Conservation (phyloP, 2,797 vertebrate species). For the Tachyglossus aculeatus region DNA sequence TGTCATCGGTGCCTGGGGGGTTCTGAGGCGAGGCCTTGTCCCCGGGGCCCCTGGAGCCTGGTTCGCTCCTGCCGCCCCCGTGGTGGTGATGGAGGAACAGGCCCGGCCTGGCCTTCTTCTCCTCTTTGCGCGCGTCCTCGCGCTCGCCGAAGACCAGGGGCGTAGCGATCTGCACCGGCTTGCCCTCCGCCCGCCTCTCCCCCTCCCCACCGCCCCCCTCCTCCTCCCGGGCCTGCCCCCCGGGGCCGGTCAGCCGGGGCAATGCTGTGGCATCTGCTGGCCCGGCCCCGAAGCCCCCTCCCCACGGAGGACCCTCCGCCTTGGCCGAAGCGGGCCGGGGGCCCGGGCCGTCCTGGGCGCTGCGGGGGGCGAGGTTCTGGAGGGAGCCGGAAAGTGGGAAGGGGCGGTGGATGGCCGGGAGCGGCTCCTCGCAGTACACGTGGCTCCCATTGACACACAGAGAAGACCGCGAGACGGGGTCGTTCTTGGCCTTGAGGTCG, state of each 20-base stretch:
- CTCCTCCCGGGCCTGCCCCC: conserved; percentile 70
- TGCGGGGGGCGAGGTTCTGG: conserved; percentile 72
- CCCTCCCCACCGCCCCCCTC: conserved; percentile 64
- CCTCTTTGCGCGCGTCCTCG: conserved; percentile 71
- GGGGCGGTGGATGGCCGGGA: conserved; percentile 52
- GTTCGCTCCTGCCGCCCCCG: conserved; percentile 74
- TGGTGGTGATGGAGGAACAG: conserved; percentile 81
- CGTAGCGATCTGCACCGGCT: conserved; percentile 50
- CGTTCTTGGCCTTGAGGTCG: conserved; percentile 79
- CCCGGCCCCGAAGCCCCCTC: conserved; percentile 27
- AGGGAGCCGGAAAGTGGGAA: conserved; percentile 76
- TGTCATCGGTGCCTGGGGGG: conserved; percentile 71
- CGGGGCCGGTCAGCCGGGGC: too few relatives aligned
- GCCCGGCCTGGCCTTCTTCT: conserved; percentile 77
- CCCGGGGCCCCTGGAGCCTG: conserved; percentile 64
- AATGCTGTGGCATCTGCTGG: conserved; percentile 73
- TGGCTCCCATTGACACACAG: conserved; percentile 91
- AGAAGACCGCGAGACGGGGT: conserved; percentile 79
- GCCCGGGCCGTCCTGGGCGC: conserved; percentile 58
- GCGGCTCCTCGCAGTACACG: conserved; percentile 76
- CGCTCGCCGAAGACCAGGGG: conserved; percentile 61
- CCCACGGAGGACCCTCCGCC: conserved; percentile 74
- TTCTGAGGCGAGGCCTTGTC: conserved; percentile 45
- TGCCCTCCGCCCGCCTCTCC: conserved; percentile 40
- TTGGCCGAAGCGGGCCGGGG: neutral